Conservation (phyloP, 2,888 invertebrate genomes). For the Amiota communis region DNA sequence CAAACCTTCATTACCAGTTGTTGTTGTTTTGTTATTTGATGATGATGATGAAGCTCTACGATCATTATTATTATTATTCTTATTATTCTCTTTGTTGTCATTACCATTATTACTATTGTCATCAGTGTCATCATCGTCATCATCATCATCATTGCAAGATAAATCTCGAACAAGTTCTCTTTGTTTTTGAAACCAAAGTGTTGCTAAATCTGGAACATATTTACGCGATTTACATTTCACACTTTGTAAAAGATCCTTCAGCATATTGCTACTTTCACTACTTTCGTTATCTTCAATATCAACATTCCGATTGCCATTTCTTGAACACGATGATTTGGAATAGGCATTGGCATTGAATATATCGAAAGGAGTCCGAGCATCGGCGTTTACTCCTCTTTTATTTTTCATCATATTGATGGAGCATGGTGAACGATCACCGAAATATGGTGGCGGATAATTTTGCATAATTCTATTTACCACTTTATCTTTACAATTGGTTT, state of each 20-base stretch:
- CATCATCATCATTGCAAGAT: slow-evolving; percentile 25
- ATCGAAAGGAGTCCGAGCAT: too few species aligned
- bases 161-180: slow-evolving; percentile 28
- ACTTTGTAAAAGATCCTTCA: too few species aligned
- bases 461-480: too few species aligned
- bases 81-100: not conserved
- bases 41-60: too few species aligned
- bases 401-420: not conserved
- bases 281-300: too few species aligned
- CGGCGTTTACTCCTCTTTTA: not conserved
- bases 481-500: too few species aligned
- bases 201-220: slow-evolving; percentile 57
- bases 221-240: slow-evolving; percentile 39
- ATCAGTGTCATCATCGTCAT: not conserved
- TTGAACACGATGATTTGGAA: too few species aligned
- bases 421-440: not conserved
- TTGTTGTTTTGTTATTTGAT: not conserved
- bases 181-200: slow-evolving; percentile 60
- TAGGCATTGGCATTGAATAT: too few species aligned
- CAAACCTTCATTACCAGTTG: too few species aligned
- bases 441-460: not conserved
- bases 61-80: not conserved
- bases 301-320: too few species aligned
- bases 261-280: too few species aligned
- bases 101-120: not conserved